Evolutionary conservation across 2,888 invertebrate species (phyloP), one percentile per base, ranked within the genome.

Genomic region (Amphiduros pacificus): DNA sequence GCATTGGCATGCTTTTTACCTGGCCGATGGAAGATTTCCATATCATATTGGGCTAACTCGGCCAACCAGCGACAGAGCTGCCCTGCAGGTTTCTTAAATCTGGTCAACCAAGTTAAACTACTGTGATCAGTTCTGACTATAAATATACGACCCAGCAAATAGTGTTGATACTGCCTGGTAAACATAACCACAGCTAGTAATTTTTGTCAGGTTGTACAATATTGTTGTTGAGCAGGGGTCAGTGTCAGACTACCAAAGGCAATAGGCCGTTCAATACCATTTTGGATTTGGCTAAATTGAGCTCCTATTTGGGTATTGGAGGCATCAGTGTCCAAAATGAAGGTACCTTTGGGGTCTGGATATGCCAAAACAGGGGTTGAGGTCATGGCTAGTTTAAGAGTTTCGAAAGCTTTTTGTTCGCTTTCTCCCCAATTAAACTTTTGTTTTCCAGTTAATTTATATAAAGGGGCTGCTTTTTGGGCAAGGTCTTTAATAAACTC

Each of bases 261-360:
- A n/a, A 53, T 29, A 4, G 27, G 24, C 3, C 29, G 4, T 20
- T 53, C 53, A 29, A 11, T 4, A 5, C 53, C 53, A 31, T 53
- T n/a, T 20, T 20, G 31, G 3, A 31, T 24, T 24, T 53, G 53
- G 32, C 4, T 20, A 3, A 53, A 20, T 5, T 9, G 14, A 6
- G 53, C 53, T 9, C 53, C 53, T 9, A 53, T 11, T 4, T 17
- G 14, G 5, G 24, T 5, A 20, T 31, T 6, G 14, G 53, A 53
- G 29, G 53, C 32, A 29, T 53, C 53, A n/a, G 53, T 53, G 32
- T 53, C 53, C 4, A 53, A 26, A 22, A 44, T 22, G 22, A 44
- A 44, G 4, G 44, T n/a, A 44, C 22, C 44, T n/a, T n/a, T n/a
- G n/a, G n/a, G n/a, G n/a, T n/a, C n/a, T n/a, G n/a, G n/a, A n/a